Percentiles rank a stretch among this genome's conserved stretches.
These are phyloP conservation scores for Lophotis ruficrista DNA, from an alignment of 2,113 vertebrate genomes.

Conservation along the genomic window DNA sequence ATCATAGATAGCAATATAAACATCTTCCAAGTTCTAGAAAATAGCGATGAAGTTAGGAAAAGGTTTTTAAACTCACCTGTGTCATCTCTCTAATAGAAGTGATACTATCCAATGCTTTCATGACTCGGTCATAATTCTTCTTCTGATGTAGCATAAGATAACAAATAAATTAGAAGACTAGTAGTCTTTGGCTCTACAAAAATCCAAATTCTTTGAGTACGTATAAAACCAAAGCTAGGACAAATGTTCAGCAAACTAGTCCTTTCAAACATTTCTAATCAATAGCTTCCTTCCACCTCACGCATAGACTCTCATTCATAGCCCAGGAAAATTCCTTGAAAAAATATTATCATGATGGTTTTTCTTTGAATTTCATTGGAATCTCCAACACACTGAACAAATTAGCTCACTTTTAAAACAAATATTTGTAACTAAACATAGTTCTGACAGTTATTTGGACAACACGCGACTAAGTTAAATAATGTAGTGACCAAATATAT, in stretches of 20 bases:
- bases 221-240: background rate
- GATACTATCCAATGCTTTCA: conserved; percentile 91
- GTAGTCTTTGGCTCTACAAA: background rate
- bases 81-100: conserved; percentile 94
- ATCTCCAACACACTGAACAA: background rate
- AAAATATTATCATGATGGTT: background rate
- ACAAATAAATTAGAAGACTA: background rate
- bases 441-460: background rate
- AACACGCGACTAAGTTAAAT: background rate
- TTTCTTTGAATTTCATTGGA: background rate
- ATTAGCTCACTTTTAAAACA: background rate
- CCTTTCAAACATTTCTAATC: background rate
- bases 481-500: background rate
- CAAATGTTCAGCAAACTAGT: background rate
- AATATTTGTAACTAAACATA: background rate
- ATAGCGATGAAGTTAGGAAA: background rate
- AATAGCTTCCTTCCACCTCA: background rate
- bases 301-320: background rate
- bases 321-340: background rate
- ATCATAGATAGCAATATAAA: background rate
- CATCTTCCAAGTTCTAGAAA: background rate
- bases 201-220: background rate
- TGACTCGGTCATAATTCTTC: conserved; percentile 91
- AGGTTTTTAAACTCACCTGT: conserved; percentile 76
- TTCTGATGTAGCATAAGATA: conserved; percentile 75